A percentile compares a stretch with the other conserved stretches of the same genome.
Conservation (phyloP, 2,797 vertebrate species). For the Stomatorhinus walkeri region DNA sequence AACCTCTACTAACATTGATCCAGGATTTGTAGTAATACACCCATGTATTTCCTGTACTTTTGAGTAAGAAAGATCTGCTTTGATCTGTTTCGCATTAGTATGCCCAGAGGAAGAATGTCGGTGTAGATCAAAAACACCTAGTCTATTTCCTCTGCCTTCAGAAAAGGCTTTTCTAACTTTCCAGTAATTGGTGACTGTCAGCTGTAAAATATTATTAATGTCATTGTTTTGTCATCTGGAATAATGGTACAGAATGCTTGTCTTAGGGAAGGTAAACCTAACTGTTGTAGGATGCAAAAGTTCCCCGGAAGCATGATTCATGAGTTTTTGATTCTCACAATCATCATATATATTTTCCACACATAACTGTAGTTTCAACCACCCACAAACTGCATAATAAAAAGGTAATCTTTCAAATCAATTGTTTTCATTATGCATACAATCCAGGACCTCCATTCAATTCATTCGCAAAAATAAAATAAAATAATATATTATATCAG, state of each 20-base stretch:
- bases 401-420: neutral
- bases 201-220: neutral
- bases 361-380: neutral
- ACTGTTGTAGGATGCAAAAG: neutral
- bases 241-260: neutral
- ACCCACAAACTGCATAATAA: neutral
- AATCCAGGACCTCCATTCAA: neutral
- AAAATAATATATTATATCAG: neutral
- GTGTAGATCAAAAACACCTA: neutral
- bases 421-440: neutral
- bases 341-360: neutral
- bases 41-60: neutral
- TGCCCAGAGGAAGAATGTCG: neutral
- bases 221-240: neutral
- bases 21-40: neutral
- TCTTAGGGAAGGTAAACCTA: neutral
- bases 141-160: neutral
- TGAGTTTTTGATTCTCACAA: neutral
- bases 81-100: neutral
- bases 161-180: neutral
- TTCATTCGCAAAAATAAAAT: neutral
- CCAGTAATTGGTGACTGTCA: neutral
- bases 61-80: neutral
- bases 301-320: neutral
- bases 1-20: neutral